Evolutionary conservation across 2,888 invertebrate species (phyloP).

Genomic region (Subacronicta megacephala): DNA sequence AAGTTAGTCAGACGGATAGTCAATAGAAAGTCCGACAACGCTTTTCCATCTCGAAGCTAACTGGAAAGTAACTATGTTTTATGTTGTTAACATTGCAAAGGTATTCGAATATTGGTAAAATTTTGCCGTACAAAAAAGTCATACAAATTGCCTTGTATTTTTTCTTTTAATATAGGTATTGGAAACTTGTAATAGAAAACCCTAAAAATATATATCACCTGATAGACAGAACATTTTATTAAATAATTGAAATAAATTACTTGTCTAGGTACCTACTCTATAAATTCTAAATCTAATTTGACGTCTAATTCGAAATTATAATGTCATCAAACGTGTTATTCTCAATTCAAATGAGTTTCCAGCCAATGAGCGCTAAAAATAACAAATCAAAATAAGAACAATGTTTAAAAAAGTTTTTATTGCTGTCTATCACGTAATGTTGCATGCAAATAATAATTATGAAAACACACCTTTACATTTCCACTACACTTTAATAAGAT

Average conservation of each 20-base stretch:
- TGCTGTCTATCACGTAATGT: constrained; percentile 39
- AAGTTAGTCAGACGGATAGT: constrained; percentile 46
- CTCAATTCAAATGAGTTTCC: neutral
- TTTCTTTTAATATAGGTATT: too few species aligned
- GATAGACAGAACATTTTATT: too few species aligned
- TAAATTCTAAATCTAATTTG: too few species aligned
- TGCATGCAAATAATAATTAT: constrained; percentile 40
- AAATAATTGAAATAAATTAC: too few species aligned
- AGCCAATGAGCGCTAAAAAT: neutral
- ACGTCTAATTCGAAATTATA: neutral
- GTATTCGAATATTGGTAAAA: neutral
- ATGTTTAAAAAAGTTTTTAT: constrained; percentile 4
- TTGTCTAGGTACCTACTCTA: too few species aligned
- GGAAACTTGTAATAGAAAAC: too few species aligned
- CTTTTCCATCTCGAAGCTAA: constrained; percentile 55
- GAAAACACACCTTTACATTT: constrained; percentile 26
- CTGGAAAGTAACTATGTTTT: constrained; percentile 48
- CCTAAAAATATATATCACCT: too few species aligned
- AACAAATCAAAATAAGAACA: constrained; percentile 14
- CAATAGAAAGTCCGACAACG: constrained; percentile 58
- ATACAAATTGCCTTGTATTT: neutral
- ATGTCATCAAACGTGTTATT: too few species aligned
- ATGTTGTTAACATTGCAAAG: constrained; percentile 8
- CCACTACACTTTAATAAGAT: constrained; percentile 14
- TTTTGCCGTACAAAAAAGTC: neutral